Base-by-base conservation (phyloP, 2,888 invertebrate genomes). In the Eristalis tenax region DNA sequence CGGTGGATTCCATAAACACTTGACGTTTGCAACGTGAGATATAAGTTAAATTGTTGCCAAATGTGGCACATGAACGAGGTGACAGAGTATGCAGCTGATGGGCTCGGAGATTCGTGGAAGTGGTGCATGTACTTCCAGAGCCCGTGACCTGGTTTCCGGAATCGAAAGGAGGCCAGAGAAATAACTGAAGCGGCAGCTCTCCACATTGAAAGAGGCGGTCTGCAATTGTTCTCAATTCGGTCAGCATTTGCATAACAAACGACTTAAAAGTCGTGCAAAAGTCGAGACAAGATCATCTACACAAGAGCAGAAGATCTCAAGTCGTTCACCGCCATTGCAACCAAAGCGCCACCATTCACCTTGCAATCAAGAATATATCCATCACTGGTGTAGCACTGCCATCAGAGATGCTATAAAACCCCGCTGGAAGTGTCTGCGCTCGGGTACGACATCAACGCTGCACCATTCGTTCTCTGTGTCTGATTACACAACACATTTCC, bases 11-110 rank as follows among this genome's bases (percentile, higher is more conserved):
- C 74, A 43, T 15, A 28, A 65, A 40, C 26, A 57, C 69, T 50
- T 26, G 32, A 10, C 61, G 32, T 22, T 40, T 23, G 35, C 50
- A 40, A 50, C 69, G 69, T 69, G 77, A 23, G 63, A 15, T 23
- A 10, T 50, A 69, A 43, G 69, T 50, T 63, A 63, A 63, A 18
- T 40, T 40, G 59, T 76, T 76, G 76, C 76, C 66, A 76, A 68
- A 68, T 65, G 65, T 40, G 38, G 70, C 70, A 57, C 69, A 57
- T 43, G 22, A 38, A 23, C 56, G 32, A 18, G 56, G 22, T 6
- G 22, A 57, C 59, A 13, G 26, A 11, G 13, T 13, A 6, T 57
- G 43, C 43, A n/a, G 43, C n/a, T n/a, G 43, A 23, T 23, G 23
- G 13, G 57, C 22, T 23, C 13, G 59, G 26, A 4, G 59, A 26